These are phyloP conservation scores for Uria lomvia DNA, from an alignment of 2,113 vertebrate species.

Conservation along the genomic window DNA sequence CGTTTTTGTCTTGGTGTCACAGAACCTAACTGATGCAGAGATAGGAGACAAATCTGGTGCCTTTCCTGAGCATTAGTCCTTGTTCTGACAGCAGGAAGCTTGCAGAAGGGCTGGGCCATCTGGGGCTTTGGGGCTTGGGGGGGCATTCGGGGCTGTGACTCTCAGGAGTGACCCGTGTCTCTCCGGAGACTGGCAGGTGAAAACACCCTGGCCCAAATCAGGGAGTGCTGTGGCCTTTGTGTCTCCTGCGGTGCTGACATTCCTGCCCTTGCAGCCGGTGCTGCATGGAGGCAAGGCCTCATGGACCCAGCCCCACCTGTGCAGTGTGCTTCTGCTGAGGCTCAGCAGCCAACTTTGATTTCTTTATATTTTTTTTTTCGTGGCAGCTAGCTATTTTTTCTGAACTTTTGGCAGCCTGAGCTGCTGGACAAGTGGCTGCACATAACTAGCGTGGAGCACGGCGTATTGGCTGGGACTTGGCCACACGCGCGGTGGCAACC, in stretches of 20 bases:
- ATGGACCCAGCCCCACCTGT: neutral
- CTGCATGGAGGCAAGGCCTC: neutral
- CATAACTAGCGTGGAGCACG: neutral
- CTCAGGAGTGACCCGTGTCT: neutral
- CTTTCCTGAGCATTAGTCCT: neutral
- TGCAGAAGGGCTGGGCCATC: neutral
- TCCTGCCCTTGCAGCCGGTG: neutral
- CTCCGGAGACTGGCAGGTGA: neutral
- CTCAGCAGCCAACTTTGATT: neutral
- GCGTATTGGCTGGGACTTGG: rapidly evolving
- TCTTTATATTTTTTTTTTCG: neutral
- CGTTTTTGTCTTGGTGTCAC: neutral
- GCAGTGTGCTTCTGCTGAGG: neutral
- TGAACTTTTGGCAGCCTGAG: neutral
- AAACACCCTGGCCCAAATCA: neutral
- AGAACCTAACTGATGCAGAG: neutral
- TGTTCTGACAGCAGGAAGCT: neutral
- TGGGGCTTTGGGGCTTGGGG: neutral
- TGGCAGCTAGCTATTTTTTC: neutral
- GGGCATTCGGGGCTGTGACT: neutral
- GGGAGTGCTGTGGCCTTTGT: neutral
- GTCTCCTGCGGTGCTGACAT: neutral
- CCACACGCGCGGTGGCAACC: neutral
- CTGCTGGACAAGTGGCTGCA: neutral
- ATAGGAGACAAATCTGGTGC: neutral